Percentiles rank a stretch among this genome's conserved stretches.
Conservation (phyloP, 64 coral and sea anemone genomes). For the Pocillopora verrucosa region DNA sequence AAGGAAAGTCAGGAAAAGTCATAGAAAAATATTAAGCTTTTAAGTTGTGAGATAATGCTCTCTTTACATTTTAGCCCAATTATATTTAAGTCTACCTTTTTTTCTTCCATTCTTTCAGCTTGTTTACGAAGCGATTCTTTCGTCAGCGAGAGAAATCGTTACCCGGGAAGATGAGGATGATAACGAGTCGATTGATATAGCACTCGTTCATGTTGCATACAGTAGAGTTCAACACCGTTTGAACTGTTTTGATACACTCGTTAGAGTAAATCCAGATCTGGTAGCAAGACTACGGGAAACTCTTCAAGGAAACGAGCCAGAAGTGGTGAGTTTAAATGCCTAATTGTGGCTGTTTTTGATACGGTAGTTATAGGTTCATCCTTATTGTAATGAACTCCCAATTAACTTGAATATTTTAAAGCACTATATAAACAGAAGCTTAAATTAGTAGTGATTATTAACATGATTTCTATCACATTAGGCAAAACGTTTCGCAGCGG, state of each 20-base stretch:
- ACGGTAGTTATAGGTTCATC: no score
- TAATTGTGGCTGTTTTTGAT: not conserved
- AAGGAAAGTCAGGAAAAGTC: no score
- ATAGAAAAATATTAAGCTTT: no score
- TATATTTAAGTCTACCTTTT: no score
- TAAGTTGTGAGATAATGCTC: no score
- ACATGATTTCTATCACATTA: no score
- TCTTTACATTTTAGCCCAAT: no score
- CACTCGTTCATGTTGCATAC: slow-evolving; percentile 69
- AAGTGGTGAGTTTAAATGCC: slow-evolving; percentile 47
- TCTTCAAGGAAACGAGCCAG: not conserved
- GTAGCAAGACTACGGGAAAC: not conserved
- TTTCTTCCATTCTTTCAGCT: slow-evolving; percentile 21
- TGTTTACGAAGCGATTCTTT: slow-evolving; percentile 33
- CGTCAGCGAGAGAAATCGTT: slow-evolving; percentile 41
- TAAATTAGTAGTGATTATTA: no score
- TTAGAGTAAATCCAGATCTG: slow-evolving; percentile 23
- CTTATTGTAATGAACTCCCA: no score
- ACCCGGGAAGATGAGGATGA: slow-evolving; percentile 8
- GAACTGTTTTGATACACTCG: slow-evolving; percentile 49
- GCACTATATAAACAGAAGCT: no score
- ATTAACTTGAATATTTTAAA: no score
- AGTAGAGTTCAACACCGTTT: slow-evolving; percentile 47
- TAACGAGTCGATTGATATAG: slow-evolving; percentile 54
- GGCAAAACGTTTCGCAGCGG: no score